Base-by-base conservation (phyloP, 2,888 invertebrate genomes). In the Eupithecia vulgata region DNA sequence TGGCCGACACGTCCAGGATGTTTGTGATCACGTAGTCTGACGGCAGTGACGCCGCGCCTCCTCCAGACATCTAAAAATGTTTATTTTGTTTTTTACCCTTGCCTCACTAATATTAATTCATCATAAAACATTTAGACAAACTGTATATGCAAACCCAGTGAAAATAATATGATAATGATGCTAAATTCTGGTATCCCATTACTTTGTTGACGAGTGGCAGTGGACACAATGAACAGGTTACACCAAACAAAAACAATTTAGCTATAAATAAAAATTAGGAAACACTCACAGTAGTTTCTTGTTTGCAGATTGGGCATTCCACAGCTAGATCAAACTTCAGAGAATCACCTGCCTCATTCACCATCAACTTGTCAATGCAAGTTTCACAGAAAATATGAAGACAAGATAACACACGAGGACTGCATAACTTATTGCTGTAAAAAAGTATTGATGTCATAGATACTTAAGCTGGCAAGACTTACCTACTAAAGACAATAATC, bases 381-480 rank as follows among this genome's bases (percentile, higher is more conserved):
- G 96, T 96, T 94, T 98, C 98, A 94, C 99, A 99, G 94, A 98
- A 99, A 69, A 98, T 98, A 95, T 99, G 99, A 88, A 99, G 96
- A 93, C 99, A 99, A 84, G 97, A 96, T 86, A 99, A 95, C 79
- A 99, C 96, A 81, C 98, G 96, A 75, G 99, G 99, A 88, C 96
- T 96, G 89, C 96, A 96, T 85, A 97, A 95, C 84, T 97, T 96
- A 88, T 96, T 96, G 87, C 96, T 96, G 85, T 80, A 95, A 92
- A 75, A 71, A 61, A 21, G 40, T 35, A 1, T 62, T 17, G 30
- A 30, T 59, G 30, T 30, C 25, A 12, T n/a, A 12, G 40, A 45
- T 45, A 45, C 45, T 45, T 17, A 45, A 21, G 8, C n/a, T n/a
- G 48, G 48, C 48, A 48, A 48, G 1, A n/a, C n/a, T 52, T 21